Conservation (phyloP, 2,113 vertebrate genomes). For the Carassius gibelio region DNA sequence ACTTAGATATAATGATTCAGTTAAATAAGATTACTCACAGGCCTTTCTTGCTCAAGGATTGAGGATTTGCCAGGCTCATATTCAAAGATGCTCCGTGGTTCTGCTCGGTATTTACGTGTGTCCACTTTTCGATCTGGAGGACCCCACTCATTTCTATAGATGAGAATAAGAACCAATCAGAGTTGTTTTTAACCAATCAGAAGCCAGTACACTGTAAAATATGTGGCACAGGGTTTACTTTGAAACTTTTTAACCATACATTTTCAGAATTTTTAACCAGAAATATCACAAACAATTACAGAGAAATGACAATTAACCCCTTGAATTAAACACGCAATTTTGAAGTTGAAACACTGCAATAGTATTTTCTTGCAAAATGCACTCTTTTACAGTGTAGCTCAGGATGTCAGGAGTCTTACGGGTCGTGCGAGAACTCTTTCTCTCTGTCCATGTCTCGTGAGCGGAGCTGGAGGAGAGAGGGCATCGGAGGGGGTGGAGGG, state of each 20-base stretch:
- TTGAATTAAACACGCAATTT: neutral
- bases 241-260: neutral
- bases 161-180: constrained; percentile 39
- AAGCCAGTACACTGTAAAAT: neutral
- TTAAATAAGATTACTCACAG: constrained; percentile 80
- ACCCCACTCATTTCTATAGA: constrained; percentile 90
- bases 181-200: neutral
- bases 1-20: neutral
- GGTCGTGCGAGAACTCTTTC: constrained; percentile 76
- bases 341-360: neutral
- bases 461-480: constrained; percentile 83
- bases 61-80: constrained; percentile 98
- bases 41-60: constrained; percentile 93
- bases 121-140: constrained; percentile 97
- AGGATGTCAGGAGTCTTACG: constrained; percentile 74
- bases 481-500: constrained; percentile 79
- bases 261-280: neutral
- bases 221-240: neutral
- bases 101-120: constrained; percentile 93
- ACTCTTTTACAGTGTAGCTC: neutral
- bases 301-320: neutral
- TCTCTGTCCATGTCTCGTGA: constrained; percentile 81
- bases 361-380: neutral
- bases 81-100: constrained; percentile 98
- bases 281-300: neutral